phyloP scores from a whole-genome alignment of 2,113 vertebrate genomes.

The Antechinus flavipes region DNA sequence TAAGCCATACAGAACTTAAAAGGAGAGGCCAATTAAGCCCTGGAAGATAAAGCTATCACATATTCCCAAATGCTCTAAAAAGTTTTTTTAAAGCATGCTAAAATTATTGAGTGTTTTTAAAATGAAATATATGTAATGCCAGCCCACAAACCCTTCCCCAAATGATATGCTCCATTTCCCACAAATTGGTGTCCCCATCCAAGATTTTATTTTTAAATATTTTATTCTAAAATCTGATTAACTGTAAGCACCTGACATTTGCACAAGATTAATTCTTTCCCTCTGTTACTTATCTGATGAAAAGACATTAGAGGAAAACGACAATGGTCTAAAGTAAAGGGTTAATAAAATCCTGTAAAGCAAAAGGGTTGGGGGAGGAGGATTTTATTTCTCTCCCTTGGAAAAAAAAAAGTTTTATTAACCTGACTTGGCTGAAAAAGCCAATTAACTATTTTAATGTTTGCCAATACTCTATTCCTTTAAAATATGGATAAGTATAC shows the following conservation, averaged over 20 bases:
- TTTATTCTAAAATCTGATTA: constrained; percentile 41
- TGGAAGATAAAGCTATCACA: constrained; percentile 50
- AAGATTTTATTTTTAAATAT: constrained; percentile 57
- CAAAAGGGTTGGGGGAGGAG: constrained; percentile 48
- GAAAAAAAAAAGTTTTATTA: constrained; percentile 78
- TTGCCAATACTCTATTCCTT: constrained; percentile 81
- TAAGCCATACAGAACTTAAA: constrained; percentile 63
- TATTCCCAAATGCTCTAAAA: constrained; percentile 46
- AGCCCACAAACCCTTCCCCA: constrained; percentile 34
- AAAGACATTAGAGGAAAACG: constrained; percentile 40
- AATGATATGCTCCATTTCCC: constrained; percentile 53
- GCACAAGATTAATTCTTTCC: constrained; percentile 50
- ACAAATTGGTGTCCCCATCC: constrained; percentile 37
- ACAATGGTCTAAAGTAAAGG: constrained; percentile 58
- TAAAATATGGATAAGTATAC: constrained; percentile 67
- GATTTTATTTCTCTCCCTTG: constrained; percentile 56
- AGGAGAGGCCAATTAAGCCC: constrained; percentile 53
- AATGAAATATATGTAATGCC: constrained; percentile 21
- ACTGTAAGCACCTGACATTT: constrained; percentile 53
- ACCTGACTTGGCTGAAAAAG: constrained; percentile 84
- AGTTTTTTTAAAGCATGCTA: constrained; percentile 51
- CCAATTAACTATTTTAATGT: constrained; percentile 84
- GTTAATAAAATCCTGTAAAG: constrained; percentile 68
- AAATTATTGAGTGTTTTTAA: constrained; percentile 48
- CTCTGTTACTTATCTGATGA: constrained; percentile 52